Conservation (phyloP, 2,888 invertebrate genomes). For the Cecidostiba fungosa region DNA sequence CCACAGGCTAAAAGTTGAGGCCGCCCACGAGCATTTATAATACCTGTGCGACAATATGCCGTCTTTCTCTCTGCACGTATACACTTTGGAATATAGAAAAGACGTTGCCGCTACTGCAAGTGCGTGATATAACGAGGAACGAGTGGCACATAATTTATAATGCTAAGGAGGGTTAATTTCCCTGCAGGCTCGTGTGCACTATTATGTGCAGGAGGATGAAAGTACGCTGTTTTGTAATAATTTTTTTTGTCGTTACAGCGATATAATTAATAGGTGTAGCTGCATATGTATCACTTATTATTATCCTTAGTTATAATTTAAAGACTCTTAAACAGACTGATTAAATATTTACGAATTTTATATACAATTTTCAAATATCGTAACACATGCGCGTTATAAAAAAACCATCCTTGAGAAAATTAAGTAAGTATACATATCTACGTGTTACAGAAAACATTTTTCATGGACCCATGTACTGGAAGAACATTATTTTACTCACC, state of each 20-base stretch:
- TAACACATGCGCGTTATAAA: too few species aligned
- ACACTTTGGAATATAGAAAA: neutral
- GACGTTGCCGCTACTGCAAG: neutral
- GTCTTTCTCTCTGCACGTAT: neutral
- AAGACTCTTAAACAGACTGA: neutral
- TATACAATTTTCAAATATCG: too few species aligned
- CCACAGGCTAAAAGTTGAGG: neutral
- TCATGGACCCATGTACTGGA: too few species aligned
- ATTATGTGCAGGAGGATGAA: neutral
- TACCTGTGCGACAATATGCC: neutral
- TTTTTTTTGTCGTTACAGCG: neutral
- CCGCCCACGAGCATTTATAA: neutral
- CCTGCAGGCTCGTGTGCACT: constrained; percentile 29
- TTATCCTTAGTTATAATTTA: neutral
- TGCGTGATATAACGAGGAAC: constrained; percentile 27
- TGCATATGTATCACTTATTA: neutral
- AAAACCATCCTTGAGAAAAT: too few species aligned
- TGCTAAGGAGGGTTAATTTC: constrained; percentile 38
- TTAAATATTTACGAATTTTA: too few species aligned
- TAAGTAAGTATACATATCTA: too few species aligned
- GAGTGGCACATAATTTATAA: constrained; percentile 36
- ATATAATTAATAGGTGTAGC: too few species aligned
- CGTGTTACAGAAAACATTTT: too few species aligned
- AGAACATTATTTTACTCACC: too few species aligned
- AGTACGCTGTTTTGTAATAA: neutral